phyloP scores from a whole-genome alignment of 2,888 invertebrate genomes.

The Prenolepis imparis region DNA sequence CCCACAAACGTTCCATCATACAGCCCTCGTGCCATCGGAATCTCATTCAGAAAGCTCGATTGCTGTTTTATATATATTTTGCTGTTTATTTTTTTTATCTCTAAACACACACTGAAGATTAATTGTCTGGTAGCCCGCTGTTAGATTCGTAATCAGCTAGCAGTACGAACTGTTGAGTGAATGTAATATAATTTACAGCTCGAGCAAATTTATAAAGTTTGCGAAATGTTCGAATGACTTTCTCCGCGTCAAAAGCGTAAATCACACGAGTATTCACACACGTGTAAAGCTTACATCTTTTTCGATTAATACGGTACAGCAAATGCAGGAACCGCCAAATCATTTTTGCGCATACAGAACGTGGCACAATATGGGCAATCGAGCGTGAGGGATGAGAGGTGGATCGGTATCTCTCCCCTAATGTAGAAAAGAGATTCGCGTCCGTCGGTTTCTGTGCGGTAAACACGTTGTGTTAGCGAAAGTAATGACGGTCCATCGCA shows the following conservation, averaged over 20 bases:
- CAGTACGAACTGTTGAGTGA: background rate
- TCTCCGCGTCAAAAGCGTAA: conserved; percentile 39
- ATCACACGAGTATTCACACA: background rate
- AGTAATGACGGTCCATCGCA: conserved; percentile 84
- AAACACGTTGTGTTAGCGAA: conserved; percentile 84
- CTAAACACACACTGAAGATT: background rate
- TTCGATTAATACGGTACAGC: conserved; percentile 72
- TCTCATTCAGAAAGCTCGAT: conserved; percentile 11
- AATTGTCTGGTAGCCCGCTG: conserved; percentile 1
- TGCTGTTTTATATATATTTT: conserved; percentile 8
- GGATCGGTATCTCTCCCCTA: conserved; percentile 78
- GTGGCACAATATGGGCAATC: conserved; percentile 79
- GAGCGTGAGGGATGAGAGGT: conserved; percentile 82
- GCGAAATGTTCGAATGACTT: conserved; percentile 31
- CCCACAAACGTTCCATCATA: conserved; percentile 64
- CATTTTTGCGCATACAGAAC: conserved; percentile 68
- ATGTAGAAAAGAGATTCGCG: conserved; percentile 61
- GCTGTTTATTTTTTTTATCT: conserved; percentile 17
- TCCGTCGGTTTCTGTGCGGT: conserved; percentile 81
- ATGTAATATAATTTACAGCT: background rate
- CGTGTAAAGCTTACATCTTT: conserved; percentile 56
- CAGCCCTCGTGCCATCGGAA: background rate
- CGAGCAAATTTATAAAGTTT: background rate
- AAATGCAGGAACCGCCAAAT: conserved; percentile 75
- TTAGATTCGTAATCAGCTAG: background rate